A percentile compares a stretch with the other conserved stretches of the same genome.
phyloP scores from a whole-genome alignment of 2,797 vertebrate species.

The Lepidocolaptes lacrymiger region DNA sequence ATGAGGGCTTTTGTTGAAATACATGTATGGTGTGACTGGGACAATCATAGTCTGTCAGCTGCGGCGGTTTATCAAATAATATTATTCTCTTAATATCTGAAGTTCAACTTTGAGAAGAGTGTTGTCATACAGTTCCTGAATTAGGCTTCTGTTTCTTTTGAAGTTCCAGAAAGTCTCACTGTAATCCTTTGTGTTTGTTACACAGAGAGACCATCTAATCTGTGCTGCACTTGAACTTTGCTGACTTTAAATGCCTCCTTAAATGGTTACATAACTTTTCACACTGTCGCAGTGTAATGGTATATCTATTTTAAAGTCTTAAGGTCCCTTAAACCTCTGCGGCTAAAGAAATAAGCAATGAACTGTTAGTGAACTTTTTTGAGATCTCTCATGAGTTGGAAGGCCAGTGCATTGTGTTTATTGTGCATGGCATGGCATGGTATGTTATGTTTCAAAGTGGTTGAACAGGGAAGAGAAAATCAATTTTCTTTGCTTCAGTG shows the following conservation, averaged over 20 bases:
- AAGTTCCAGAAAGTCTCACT: not conserved
- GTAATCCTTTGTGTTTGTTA: not conserved
- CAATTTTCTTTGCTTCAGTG: not conserved
- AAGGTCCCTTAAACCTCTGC: not conserved
- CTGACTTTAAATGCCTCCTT: not conserved
- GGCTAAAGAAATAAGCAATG: not conserved
- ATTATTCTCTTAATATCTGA: not conserved
- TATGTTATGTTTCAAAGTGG: not conserved
- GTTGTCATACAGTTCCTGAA: not conserved
- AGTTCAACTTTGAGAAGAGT: not conserved
- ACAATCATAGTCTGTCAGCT: not conserved
- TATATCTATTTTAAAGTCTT: not conserved
- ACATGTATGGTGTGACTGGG: not conserved
- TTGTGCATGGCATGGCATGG: rapidly evolving
- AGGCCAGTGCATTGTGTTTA: not conserved
- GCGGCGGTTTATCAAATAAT: not conserved
- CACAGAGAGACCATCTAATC: no score
- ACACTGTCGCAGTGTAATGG: not conserved
- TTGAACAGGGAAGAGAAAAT: not conserved
- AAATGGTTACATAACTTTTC: not conserved
- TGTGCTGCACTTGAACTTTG: not conserved
- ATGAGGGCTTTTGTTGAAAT: not conserved
- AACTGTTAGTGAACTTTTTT: not conserved
- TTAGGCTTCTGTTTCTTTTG: not conserved
- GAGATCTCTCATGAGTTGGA: not conserved